These are phyloP conservation scores for Pristionchus mayeri DNA, from an alignment of 2,888 invertebrate genomes.

Conservation along the genomic window DNA sequence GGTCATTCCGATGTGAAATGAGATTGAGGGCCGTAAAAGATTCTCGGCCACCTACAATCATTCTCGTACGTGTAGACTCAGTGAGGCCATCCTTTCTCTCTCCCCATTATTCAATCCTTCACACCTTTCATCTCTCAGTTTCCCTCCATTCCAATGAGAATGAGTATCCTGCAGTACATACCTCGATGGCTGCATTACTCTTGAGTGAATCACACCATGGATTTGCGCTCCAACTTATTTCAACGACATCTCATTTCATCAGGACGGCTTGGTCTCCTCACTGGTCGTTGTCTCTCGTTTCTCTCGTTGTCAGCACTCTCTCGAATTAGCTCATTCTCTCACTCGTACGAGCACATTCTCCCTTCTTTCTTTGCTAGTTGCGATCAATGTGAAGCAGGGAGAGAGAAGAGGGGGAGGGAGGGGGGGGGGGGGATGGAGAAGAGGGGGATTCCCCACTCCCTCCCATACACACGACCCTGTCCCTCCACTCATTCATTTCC, in stretches of 20 bases:
- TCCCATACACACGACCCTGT: background rate
- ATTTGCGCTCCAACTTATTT: background rate
- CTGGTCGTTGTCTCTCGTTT: background rate
- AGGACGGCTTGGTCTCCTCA: background rate
- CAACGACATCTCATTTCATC: constrained; percentile 36
- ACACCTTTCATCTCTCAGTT: no score
- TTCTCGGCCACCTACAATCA: background rate
- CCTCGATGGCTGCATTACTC: no score
- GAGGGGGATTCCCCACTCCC: constrained; percentile 25
- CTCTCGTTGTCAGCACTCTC: background rate
- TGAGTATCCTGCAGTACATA: no score
- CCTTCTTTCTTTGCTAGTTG: constrained; percentile 12
- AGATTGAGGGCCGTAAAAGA: background rate
- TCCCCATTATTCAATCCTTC: no score
- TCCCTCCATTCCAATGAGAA: no score
- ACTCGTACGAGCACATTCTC: background rate
- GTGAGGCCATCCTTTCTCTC: background rate
- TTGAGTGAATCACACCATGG: no score
- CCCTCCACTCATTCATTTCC: background rate
- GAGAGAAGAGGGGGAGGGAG: background rate
- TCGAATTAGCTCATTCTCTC: constrained; percentile 4
- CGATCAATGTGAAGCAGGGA: constrained; percentile 35
- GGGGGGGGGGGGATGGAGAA: background rate
- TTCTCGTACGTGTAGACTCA: background rate
- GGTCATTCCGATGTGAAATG: constrained; percentile 3